phyloP scores from a whole-genome alignment of 2,888 invertebrate species.

The Noctua janthina region DNA sequence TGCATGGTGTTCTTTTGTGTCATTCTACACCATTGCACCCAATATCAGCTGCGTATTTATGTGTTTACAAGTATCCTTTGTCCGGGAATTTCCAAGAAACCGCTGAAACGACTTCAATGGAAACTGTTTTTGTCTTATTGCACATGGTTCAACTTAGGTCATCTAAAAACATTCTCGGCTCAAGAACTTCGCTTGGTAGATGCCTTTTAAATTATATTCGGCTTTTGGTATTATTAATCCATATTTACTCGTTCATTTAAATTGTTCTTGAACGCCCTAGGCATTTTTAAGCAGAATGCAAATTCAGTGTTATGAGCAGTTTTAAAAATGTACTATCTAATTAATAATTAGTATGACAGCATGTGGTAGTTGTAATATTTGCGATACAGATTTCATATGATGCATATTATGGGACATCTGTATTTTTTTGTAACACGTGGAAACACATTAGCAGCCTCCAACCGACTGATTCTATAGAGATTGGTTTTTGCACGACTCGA shows the following conservation, averaged over 20 bases:
- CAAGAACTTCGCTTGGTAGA: conserved; percentile 19
- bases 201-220: conserved; percentile 18
- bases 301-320: background rate
- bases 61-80: conserved; percentile 48
- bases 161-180: conserved; percentile 38
- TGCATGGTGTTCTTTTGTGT: conserved; percentile 6
- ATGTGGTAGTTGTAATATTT: background rate
- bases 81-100: conserved; percentile 45
- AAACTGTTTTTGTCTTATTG: conserved; percentile 49
- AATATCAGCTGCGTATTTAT: conserved; percentile 30
- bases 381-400: background rate
- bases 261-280: background rate
- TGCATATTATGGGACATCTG: background rate
- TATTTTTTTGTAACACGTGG: background rate
- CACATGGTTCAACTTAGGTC: conserved; percentile 50
- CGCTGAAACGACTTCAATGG: conserved; percentile 48
- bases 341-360: background rate
- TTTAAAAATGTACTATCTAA: background rate
- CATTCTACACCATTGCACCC: conserved; percentile 24
- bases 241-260: background rate
- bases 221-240: background rate
- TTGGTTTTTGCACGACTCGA: conserved; percentile 39
- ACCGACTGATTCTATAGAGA: conserved; percentile 11
- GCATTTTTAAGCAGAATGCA: background rate
- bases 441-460: background rate